Base-by-base conservation (phyloP, 2,797 vertebrate genomes). In the Muscicapa striata region DNA sequence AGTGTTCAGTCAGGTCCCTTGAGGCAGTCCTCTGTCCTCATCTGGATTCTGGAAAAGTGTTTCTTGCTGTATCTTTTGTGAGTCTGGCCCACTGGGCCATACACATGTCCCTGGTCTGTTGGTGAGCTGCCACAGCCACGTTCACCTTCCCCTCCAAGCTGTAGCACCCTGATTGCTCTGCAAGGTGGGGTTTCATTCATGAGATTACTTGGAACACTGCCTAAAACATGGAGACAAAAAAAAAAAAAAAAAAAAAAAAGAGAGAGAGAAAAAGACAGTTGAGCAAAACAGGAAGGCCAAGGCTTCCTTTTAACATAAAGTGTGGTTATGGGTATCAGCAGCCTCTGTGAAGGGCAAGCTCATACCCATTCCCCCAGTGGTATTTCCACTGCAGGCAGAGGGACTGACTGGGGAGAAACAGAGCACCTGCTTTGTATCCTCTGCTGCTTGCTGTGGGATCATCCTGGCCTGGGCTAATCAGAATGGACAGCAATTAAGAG, bases 401-500 rank as follows among this genome's bases (percentile, higher is more conserved):
- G 32, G 34, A 68, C 17, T 2, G 20, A 1, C 49, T 1, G 2
- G 15, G 68, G 70, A 63, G 61, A 68, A 62, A 40, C 17, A 15
- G 85, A 77, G 64, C 36, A 75, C 73, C 74, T 75, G 67, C 88
- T 90, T 87, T 94, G 78, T 94, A 11, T 24, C 51, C 52, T 16
- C 6, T 43, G 38, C 79, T 87, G 82, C 34, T 23, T 21, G 1
- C 26, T 82, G 62, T 3, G 2, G 73, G 21, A 79, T 96, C 90
- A 57, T 14, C 0, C 0, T 62, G 48, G 34, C 43, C 43, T 48
- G 62, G 6, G 11, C 66, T 95, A 78, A 95, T 84, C 48, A 57
- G 73, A 79, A 81, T 6, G 2, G 83, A 93, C 94, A 96, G 90
- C 91, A 95, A 94, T 93, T 94, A 86, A 79, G 69, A 88, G 55